Base-by-base conservation (phyloP, 64 coral and sea anemone genomes). In the Stichodactyla helianthus region DNA sequence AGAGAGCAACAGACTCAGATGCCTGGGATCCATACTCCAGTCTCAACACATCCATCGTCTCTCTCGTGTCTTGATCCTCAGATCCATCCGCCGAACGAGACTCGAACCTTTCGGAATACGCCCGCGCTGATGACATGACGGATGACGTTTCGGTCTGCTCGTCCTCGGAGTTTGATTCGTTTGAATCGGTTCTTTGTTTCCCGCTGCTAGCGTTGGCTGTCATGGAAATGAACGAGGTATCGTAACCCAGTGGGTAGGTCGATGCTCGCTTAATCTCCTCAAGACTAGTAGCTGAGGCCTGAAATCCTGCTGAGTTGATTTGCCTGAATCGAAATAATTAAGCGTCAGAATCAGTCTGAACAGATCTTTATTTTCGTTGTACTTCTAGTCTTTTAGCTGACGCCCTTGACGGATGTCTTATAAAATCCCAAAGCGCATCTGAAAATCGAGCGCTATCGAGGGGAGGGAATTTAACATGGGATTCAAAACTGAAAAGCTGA, bases 61-160 rank as follows among this genome's bases (percentile, higher is more conserved):
- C 86, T 89, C 25, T 83, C 35, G 62, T 83, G 9, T 61, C 88
- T 71, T 89, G 77, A 8, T 87, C 94, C 10, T 88, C 90, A 22
- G 94, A 95, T 50, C 53, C 90, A 25, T 74, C 61, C 57, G 56
- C 83, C n/a, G 91, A 93, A 88, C 93, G 84, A 59, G 88, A 82
- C 8, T 64, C 84, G 27, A 85, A 7, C 54, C 83, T 62, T 7
- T 81, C 91, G 0, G 94, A 97, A 52, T 97, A 97, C 85, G 94
- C 94, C 83, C 94, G 94, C 88, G 94, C 94, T 89, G 91, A 93
- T 59, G 94, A 97, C 88, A 97, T 86, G 54, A 97, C 51, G 13
- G 94, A 97, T 23, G 94, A 97, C 10, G 88, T 78, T 50, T 28
- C 50, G n/a, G 51, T 93, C 88, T 17, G 79, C 25, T 59, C 93